A percentile compares a stretch with the other conserved stretches of the same genome.
Conservation (phyloP, 2,888 invertebrate species). For the Pardosa pseudoannulata region DNA sequence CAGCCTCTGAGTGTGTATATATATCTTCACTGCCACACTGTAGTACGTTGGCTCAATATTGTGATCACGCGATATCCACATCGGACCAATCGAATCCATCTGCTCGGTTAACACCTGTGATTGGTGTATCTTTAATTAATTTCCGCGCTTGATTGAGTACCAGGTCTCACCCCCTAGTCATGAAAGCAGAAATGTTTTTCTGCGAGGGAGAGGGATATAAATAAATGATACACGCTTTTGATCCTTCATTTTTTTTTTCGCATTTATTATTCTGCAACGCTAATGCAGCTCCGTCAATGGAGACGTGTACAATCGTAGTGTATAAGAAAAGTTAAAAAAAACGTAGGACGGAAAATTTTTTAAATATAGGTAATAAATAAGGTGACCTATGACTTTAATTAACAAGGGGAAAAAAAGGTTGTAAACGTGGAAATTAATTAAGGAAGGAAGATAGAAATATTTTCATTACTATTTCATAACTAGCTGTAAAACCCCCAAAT, state of each 20-base stretch:
- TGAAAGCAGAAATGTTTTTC: slow-evolving; percentile 3
- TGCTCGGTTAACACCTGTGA: slow-evolving; percentile 60
- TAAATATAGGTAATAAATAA: too few species aligned
- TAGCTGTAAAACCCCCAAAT: too few species aligned
- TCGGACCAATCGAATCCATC: slow-evolving; percentile 61
- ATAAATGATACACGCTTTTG: neutral
- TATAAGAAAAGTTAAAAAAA: too few species aligned
- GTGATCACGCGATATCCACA: slow-evolving; percentile 58
- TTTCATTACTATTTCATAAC: too few species aligned
- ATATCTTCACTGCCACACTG: neutral
- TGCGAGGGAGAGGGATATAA: neutral
- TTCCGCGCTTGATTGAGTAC: slow-evolving; percentile 55
- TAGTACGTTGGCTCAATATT: slow-evolving; percentile 56
- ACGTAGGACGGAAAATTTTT: too few species aligned
- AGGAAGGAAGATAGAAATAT: too few species aligned
- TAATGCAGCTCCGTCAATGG: neutral
- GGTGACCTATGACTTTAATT: too few species aligned
- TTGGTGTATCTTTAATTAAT: slow-evolving; percentile 68
- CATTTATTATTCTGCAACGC: neutral
- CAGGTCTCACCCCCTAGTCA: neutral
- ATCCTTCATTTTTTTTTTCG: neutral
- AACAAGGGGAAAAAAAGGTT: too few species aligned
- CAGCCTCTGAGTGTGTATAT: neutral
- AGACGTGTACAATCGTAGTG: neutral
- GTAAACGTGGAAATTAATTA: too few species aligned